Base-by-base conservation (phyloP, 2,113 vertebrate species). In the Xiphophorus hellerii region DNA sequence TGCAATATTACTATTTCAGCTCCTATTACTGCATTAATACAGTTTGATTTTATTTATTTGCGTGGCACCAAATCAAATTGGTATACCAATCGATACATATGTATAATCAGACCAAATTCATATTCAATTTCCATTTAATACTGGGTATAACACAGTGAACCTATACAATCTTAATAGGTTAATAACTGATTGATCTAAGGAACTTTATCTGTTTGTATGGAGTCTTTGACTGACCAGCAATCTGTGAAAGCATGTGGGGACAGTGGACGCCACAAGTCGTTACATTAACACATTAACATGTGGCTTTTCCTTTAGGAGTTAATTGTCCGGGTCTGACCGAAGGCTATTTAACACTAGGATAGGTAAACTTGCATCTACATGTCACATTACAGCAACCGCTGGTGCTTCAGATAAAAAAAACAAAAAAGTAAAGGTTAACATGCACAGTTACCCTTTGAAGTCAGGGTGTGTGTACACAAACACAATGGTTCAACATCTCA, bases 401-500 rank as follows among this genome's bases (percentile, higher is more conserved):
- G 28, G 65, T 62, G 72, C 73, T 76, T 66, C 69, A 80, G 76
- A 64, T 84, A 76, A 54, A 77, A 66, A 76, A 54, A 77, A 61
- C 13, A 62, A 67, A 73, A 77, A 85, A 79, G 73, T 30, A 89
- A 87, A 89, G 87, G 90, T 91, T 88, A 88, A 83, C 85, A 85
- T 71, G 67, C 79, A 86, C 87, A 84, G 82, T 86, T 86, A 54
- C 0, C 71, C 89, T 90, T 90, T 90, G 82, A 92, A 87, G 83
- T 83, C 63, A 8, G 1, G 70, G 82, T 48, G 44, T 48, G 44
- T 20, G 44, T 48, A 48, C 14, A 17, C 17, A 48, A 48, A 48
- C 44, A 48, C 44, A 48, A 58, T 95, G 93, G 95, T 95, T 94
- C 93, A 94, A 94, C 93, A 95, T 82, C 78, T 95, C 94, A 97